phyloP scores from a whole-genome alignment of 1,140 invertebrate species.

The Drosophila lini region DNA sequence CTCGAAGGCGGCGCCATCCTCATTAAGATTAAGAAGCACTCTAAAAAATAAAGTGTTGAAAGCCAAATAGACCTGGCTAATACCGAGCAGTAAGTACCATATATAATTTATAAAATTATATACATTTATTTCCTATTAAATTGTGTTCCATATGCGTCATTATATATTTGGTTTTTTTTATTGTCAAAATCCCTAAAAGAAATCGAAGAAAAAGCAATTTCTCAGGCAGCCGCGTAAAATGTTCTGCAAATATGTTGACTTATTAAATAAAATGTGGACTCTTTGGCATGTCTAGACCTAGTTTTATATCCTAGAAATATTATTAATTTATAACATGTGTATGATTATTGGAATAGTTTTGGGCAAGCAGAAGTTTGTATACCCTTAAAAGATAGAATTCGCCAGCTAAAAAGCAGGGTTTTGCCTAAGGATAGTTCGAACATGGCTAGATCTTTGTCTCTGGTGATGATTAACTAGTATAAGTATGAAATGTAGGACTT shows the following conservation, averaged over 20 bases:
- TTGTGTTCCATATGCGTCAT: slow-evolving; percentile 6
- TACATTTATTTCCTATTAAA: background rate
- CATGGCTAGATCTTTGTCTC: background rate
- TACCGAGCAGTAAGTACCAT: background rate
- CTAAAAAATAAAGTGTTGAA: background rate
- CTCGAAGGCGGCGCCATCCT: background rate
- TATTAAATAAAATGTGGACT: slow-evolving; percentile 9
- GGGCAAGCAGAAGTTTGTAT: background rate
- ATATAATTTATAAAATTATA: background rate
- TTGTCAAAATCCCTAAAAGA: background rate
- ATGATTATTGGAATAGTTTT: background rate
- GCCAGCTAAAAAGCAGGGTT: too few relatives aligned
- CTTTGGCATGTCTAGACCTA: slow-evolving; percentile 4
- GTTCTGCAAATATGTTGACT: slow-evolving; percentile 1
- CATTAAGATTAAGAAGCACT: background rate
- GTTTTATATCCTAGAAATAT: slow-evolving; percentile 12
- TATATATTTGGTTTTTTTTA: background rate
- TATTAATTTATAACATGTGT: slow-evolving; percentile 18
- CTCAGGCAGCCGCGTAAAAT: background rate
- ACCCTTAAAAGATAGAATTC: background rate
- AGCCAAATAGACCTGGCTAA: background rate
- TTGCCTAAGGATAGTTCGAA: background rate
- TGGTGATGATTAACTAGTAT: background rate
- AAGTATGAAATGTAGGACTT: background rate
- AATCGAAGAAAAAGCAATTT: background rate